A percentile compares a stretch with the other conserved stretches of the same genome.
Evolutionary conservation across 2,888 invertebrate species (phyloP).

Genomic region (Nebria salina): DNA sequence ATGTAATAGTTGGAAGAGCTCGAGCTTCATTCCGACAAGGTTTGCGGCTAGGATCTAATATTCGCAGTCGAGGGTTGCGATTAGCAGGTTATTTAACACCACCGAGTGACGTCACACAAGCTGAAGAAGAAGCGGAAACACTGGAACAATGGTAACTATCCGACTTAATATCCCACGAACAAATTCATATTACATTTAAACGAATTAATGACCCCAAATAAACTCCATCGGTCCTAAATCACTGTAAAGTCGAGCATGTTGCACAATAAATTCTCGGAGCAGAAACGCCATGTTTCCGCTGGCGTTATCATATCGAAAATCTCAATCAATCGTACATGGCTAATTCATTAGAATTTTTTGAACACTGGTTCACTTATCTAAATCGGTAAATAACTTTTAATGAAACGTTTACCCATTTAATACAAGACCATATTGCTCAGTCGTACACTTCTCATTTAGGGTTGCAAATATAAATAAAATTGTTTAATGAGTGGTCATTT

Average conservation of each 20-base stretch:
- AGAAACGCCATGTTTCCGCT: neutral
- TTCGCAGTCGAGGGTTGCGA: conserved; percentile 66
- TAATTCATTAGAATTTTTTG: neutral
- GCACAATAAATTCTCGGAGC: neutral
- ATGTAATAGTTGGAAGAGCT: conserved; percentile 66
- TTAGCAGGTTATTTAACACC: conserved; percentile 69
- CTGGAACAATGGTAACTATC: conserved; percentile 61
- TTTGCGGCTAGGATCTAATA: conserved; percentile 64
- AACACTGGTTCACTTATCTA: too few relatives aligned
- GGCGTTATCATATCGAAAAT: neutral
- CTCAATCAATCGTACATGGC: neutral
- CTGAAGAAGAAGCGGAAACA: conserved; percentile 69
- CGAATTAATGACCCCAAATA: neutral
- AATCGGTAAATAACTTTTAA: too few relatives aligned
- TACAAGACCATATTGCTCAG: too few relatives aligned
- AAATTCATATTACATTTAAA: neutral
- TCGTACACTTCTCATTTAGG: too few relatives aligned
- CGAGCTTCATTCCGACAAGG: conserved; percentile 71
- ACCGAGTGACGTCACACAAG: conserved; percentile 70
- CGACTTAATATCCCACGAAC: neutral
- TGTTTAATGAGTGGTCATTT: too few relatives aligned
- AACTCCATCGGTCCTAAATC: neutral
- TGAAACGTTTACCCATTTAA: too few relatives aligned
- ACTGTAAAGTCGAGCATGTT: neutral
- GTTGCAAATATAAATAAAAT: too few relatives aligned